These are phyloP conservation scores for Zenarchopterus dispar DNA, from an alignment of 2,797 vertebrate species.

Conservation along the genomic window DNA sequence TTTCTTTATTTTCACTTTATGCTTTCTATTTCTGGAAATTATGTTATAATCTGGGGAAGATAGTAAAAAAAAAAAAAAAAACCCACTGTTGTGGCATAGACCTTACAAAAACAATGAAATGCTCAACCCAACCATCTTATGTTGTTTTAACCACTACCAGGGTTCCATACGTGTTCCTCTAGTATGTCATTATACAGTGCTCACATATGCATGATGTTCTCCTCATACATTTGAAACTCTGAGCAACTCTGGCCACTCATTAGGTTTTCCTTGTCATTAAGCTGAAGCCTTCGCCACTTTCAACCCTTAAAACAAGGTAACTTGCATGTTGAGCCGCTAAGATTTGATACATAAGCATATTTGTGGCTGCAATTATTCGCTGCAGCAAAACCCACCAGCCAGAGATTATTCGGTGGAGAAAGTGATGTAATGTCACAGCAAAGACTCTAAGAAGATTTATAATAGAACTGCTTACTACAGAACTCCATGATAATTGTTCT, in stretches of 20 bases:
- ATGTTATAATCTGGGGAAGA: too few relatives aligned
- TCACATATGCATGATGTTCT: neutral
- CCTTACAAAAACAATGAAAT: too few relatives aligned
- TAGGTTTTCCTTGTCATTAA: neutral
- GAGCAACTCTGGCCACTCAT: neutral
- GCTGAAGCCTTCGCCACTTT: conserved; percentile 4
- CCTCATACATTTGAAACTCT: neutral
- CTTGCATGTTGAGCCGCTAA: conserved; percentile 19
- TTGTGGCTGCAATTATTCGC: conserved; percentile 62
- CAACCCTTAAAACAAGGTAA: conserved; percentile 18
- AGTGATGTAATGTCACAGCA: conserved; percentile 59
- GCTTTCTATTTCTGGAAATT: too few relatives aligned
- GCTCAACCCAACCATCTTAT: too few relatives aligned
- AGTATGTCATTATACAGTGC: neutral
- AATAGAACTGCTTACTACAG: conserved; percentile 51
- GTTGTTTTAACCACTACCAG: neutral
- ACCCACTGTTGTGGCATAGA: too few relatives aligned
- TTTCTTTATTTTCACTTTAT: too few relatives aligned
- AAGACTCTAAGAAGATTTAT: conserved; percentile 64
- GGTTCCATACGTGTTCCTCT: neutral
- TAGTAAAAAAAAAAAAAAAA: too few relatives aligned
- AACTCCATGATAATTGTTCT: conserved; percentile 71
- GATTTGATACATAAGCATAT: conserved; percentile 58
- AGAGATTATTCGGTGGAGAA: conserved; percentile 65
- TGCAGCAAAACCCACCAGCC: conserved; percentile 48